Percentiles rank a stretch among this genome's conserved stretches.
These are phyloP conservation scores for Cantharis lateralis DNA, from an alignment of 2,888 invertebrate species.

Conservation along the genomic window DNA sequence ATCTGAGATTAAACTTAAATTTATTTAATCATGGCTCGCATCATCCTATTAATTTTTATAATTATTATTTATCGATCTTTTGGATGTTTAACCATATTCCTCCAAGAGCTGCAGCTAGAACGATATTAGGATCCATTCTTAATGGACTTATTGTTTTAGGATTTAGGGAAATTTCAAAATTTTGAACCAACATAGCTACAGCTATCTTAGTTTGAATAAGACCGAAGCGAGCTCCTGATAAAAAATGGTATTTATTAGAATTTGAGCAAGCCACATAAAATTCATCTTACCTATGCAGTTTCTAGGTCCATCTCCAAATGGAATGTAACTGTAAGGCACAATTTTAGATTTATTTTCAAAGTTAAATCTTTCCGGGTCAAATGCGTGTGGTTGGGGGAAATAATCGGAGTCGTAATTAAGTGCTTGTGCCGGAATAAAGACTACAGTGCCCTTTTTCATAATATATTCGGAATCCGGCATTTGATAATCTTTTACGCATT, in stretches of 20 bases:
- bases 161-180: neutral
- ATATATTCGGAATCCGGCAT: conserved; percentile 37
- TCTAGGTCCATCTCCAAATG: conserved; percentile 63
- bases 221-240: neutral
- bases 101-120: neutral
- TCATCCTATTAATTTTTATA: neutral
- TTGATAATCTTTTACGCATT: conserved; percentile 38
- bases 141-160: neutral
- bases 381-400: conserved; percentile 63
- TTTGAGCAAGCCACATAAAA: neutral
- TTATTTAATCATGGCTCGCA: neutral
- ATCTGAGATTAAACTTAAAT: neutral
- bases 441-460: conserved; percentile 37
- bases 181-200: neutral
- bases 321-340: conserved; percentile 61
- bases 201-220: neutral
- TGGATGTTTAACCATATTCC: neutral
- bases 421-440: conserved; percentile 38
- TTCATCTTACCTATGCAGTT: conserved; percentile 59
- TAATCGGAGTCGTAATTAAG: conserved; percentile 43
- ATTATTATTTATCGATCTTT: neutral
- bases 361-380: conserved; percentile 65
- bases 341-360: conserved; percentile 56
- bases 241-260: neutral
- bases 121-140: neutral